These are phyloP conservation scores for Daktulosphaira vitifoliae DNA, from an alignment of 1,140 invertebrate species.

Conservation along the genomic window DNA sequence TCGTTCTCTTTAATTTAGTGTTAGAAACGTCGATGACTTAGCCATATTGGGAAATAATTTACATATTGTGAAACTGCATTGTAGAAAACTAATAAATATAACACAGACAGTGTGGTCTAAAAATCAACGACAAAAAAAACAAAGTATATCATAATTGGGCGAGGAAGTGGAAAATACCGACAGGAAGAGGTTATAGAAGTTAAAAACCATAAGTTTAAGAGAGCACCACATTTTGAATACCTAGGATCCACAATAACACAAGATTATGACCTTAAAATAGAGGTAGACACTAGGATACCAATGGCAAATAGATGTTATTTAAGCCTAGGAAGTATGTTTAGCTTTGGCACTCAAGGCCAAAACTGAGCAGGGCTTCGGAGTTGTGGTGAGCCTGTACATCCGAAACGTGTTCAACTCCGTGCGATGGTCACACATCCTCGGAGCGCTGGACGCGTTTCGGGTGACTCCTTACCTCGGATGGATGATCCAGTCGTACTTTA, in stretches of 20 bases:
- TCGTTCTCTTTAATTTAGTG: constrained; percentile 7
- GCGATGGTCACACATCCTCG: too few relatives aligned
- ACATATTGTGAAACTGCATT: too few relatives aligned
- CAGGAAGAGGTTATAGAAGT: neutral
- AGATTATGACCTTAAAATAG: neutral
- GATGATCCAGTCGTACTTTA: too few relatives aligned
- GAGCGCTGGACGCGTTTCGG: too few relatives aligned
- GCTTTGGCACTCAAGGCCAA: too few relatives aligned
- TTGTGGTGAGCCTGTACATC: too few relatives aligned
- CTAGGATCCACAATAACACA: neutral
- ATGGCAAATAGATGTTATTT: neutral
- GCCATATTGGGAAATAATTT: neutral
- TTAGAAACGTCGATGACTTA: neutral
- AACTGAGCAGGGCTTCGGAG: too few relatives aligned
- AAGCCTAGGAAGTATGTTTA: neutral
- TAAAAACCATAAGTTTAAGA: neutral
- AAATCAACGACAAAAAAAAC: constrained; percentile 3
- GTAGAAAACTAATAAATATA: too few relatives aligned
- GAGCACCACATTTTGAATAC: neutral
- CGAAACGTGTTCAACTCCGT: too few relatives aligned
- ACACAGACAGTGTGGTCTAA: constrained; percentile 3
- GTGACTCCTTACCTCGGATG: too few relatives aligned
- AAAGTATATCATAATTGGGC: constrained; percentile 6
- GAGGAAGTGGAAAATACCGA: neutral
- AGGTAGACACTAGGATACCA: too few relatives aligned